These are phyloP conservation scores for Incurvaria masculella DNA, from an alignment of 2,888 invertebrate species.

Conservation along the genomic window DNA sequence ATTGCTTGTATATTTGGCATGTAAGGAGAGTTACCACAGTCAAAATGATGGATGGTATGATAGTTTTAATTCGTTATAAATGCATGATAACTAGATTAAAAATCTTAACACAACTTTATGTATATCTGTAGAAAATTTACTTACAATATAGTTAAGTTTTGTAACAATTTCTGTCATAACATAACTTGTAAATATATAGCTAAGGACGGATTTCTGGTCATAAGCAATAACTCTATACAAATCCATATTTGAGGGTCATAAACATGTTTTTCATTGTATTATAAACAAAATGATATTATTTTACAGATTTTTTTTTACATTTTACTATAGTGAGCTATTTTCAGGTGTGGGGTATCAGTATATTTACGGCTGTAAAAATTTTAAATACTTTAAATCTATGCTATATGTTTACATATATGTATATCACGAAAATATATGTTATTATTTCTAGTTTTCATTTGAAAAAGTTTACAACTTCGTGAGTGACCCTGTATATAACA, in stretches of 20 bases:
- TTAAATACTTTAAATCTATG: background rate
- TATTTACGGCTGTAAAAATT: background rate
- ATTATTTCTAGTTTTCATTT: constrained; percentile 25
- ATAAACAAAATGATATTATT: background rate
- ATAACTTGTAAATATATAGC: no score
- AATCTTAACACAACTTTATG: no score
- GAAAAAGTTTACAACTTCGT: constrained; percentile 34
- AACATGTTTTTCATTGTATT: no score
- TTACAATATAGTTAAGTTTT: no score
- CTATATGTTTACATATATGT: constrained; percentile 16
- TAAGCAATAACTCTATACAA: no score
- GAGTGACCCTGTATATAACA: constrained; percentile 44
- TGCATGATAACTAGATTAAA: no score
- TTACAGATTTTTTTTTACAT: background rate
- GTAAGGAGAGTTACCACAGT: background rate
- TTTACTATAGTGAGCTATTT: constrained; percentile 42
- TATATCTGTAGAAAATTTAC: no score
- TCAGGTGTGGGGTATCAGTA: constrained; percentile 40
- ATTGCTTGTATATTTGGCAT: background rate
- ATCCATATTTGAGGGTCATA: no score
- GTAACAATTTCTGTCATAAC: no score
- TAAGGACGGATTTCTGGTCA: no score
- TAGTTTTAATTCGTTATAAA: no score
- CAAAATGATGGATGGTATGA: background rate
- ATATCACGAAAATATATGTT: constrained; percentile 25